Conservation (phyloP, 2,888 invertebrate genomes). For the Microctonus aethiopoides region DNA sequence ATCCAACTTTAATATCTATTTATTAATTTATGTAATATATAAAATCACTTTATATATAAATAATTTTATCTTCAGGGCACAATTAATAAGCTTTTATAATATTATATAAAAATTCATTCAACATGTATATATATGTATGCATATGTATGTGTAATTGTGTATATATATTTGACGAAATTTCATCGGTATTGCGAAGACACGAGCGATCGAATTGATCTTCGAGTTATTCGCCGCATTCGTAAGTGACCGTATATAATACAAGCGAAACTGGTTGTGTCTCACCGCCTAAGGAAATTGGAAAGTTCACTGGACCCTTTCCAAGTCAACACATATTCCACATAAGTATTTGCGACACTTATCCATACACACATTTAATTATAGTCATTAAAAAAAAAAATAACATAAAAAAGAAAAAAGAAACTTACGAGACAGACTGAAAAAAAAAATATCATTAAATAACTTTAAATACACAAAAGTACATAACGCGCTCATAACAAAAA, state of each 20-base stretch:
- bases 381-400: neutral
- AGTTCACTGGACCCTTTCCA: constrained; percentile 32
- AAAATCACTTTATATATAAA: no score
- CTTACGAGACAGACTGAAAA: neutral
- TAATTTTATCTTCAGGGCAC: no score
- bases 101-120: no score
- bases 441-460: neutral
- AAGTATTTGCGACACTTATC: constrained; percentile 7
- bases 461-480: neutral
- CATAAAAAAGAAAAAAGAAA: neutral
- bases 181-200: neutral
- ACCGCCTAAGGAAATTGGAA: constrained; percentile 48
- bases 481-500: neutral
- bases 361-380: neutral
- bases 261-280: constrained; percentile 42
- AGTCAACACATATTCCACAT: neutral
- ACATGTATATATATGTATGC: neutral
- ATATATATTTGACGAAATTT: neutral
- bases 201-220: neutral
- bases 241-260: neutral
- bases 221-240: constrained; percentile 4
- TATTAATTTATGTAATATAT: neutral
- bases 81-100: no score
- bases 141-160: neutral
- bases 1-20: neutral